Evolutionary conservation across 1,140 invertebrate species (phyloP).

Genomic region (Ditylenchus dipsaci): DNA sequence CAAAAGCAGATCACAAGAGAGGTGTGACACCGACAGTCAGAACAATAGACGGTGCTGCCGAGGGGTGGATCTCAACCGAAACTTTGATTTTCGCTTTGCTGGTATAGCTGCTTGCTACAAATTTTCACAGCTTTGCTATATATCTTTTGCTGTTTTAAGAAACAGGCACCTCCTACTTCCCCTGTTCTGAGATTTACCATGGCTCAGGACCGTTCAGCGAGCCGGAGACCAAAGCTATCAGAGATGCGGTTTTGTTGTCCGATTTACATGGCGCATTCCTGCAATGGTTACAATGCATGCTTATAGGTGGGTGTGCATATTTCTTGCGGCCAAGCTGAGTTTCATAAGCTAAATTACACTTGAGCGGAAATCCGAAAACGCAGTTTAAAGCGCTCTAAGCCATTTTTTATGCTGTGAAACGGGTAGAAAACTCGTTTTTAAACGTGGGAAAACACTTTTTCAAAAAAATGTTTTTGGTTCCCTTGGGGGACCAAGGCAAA

Average conservation of each 20-base stretch:
- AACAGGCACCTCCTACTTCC: constrained; percentile 53
- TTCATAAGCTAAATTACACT: not conserved
- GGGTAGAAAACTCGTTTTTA: no score
- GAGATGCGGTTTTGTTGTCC: constrained; percentile 48
- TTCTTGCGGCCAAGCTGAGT: no score
- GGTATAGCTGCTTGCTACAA: no score
- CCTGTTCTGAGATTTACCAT: constrained; percentile 57
- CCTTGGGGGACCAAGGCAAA: no score
- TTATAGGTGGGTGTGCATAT: no score
- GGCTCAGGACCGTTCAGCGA: constrained; percentile 53
- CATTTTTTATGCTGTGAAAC: no score
- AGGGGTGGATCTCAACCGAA: constrained; percentile 55
- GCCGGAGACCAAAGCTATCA: constrained; percentile 50
- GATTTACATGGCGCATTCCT: constrained; percentile 47
- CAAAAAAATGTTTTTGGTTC: no score
- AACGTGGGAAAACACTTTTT: no score
- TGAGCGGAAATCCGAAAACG: no score
- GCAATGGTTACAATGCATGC: constrained; percentile 54
- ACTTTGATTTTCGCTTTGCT: constrained; percentile 43
- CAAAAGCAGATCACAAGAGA: constrained; percentile 47
- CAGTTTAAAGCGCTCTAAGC: no score
- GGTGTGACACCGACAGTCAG: constrained; percentile 34
- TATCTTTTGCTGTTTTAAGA: no score
- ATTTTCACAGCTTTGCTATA: no score
- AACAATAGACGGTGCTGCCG: constrained; percentile 41